Evolutionary conservation across 2,888 invertebrate species (phyloP), one percentile per base, ranked within the genome.

Genomic region (Drosophila meridionalis): DNA sequence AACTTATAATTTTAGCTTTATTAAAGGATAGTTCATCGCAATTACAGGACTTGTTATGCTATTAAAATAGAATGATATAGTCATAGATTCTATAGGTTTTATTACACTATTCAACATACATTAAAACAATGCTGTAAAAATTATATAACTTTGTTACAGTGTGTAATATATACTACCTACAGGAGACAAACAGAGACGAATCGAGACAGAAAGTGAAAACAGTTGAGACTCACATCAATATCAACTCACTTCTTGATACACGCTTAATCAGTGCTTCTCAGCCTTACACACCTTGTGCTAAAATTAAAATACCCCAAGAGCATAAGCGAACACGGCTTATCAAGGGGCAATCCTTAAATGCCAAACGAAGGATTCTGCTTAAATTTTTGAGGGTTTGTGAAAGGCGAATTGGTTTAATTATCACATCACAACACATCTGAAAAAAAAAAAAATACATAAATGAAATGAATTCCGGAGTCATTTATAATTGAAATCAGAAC

Each of bases 261-360:
- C 4, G 5, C 34, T 52, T 20, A 52, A 52, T 53, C 26, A 36
- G 14, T 14, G 0, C 26, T 26, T 7, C 36, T 12, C 53, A 36
- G 4, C 12, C 14, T 28, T 28, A 38, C 53, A 55, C 38, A 14
- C 53, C 34, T 38, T 38, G 28, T 28, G 38, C 4, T 38, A 38
- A 55, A 55, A 28, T 55, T 36, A 38, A 55, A 14, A 14, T 38
- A 55, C 38, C 38, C 38, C 14, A 26, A 28, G 12, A 38, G 36
- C 34, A 28, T 28, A 42, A n/a, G 58, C 30, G 76, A 67, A 65
- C 47, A 66, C 47, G 38, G 45, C 58, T 52, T 58, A 28, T 26
- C 42, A 58, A 14, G 28, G 11, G 58, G 67, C 70, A 84, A 82
- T 79, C 85, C 77, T 82, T 82, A 79, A 69, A 73, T 80, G 83